Evolutionary conservation across 1,140 invertebrate species (phyloP).

Genomic region (Pantala flavescens): DNA sequence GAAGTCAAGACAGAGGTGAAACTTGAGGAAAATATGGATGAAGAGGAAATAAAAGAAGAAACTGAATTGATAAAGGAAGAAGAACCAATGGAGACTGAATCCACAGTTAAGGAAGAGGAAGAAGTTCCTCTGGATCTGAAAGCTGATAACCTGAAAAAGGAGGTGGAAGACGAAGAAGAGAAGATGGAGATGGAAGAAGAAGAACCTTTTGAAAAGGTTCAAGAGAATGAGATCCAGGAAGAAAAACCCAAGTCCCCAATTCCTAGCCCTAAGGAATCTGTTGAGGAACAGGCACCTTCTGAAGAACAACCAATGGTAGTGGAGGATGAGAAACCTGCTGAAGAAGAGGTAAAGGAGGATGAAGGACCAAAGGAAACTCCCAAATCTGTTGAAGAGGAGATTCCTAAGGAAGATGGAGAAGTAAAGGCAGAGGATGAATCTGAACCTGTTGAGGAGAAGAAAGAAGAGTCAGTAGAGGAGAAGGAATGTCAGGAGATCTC

Average conservation of each 20-base stretch:
- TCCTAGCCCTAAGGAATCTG: neutral
- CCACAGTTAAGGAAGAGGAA: constrained; percentile 21
- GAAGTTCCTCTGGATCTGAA: neutral
- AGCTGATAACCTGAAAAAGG: neutral
- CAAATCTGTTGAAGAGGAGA: constrained; percentile 19
- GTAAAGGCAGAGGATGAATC: neutral
- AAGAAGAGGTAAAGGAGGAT: constrained; percentile 24
- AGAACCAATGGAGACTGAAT: constrained; percentile 19
- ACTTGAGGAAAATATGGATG: constrained; percentile 23
- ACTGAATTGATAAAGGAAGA: constrained; percentile 24
- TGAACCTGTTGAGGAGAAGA: constrained; percentile 22
- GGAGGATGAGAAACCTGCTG: constrained; percentile 24
- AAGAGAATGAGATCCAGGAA: constrained; percentile 22
- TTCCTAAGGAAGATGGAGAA: constrained; percentile 3
- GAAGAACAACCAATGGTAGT: constrained; percentile 16
- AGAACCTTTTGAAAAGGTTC: constrained; percentile 18
- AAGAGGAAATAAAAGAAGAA: constrained; percentile 30
- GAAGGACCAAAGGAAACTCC: constrained; percentile 24
- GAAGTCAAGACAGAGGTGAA: constrained; percentile 16
- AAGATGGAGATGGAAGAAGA: constrained; percentile 15
- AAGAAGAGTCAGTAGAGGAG: constrained; percentile 24
- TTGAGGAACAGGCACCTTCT: neutral
- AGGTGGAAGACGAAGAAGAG: constrained; percentile 20
- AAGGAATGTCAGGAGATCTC: constrained; percentile 27
- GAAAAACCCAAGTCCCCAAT: neutral